Percentiles rank a stretch among this genome's conserved stretches.
Conservation (phyloP, 2,888 invertebrate species). For the Zelleria hepariella region DNA sequence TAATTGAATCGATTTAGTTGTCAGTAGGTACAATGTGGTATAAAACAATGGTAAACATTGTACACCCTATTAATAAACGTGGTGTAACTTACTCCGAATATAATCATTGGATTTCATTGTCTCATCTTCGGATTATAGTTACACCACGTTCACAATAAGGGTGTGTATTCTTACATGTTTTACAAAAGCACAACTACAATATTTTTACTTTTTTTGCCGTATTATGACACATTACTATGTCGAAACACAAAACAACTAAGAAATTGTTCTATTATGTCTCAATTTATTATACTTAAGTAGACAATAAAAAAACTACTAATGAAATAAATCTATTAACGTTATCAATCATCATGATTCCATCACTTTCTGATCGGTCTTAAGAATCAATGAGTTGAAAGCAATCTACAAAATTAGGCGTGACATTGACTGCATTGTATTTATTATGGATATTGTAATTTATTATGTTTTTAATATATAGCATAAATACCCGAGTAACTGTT, state of each 20-base stretch:
- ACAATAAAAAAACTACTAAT: slow-evolving; percentile 45
- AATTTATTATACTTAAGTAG: slow-evolving; percentile 30
- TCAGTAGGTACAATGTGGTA: slow-evolving; percentile 10
- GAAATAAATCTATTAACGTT: slow-evolving; percentile 38
- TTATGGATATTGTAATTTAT: slow-evolving; percentile 54
- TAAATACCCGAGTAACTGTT: slow-evolving; percentile 53
- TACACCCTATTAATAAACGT: too few species aligned
- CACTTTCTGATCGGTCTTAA: slow-evolving; percentile 44
- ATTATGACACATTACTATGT: neutral
- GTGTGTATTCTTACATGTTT: neutral
- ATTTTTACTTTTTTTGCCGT: neutral
- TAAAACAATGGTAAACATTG: too few species aligned
- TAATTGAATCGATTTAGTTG: neutral
- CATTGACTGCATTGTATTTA: slow-evolving; percentile 35
- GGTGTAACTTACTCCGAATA: too few species aligned
- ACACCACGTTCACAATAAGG: too few species aligned
- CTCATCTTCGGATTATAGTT: too few species aligned
- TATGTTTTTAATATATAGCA: slow-evolving; percentile 42
- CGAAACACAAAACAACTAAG: slow-evolving; percentile 36
- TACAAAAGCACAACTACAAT: slow-evolving; percentile 33
- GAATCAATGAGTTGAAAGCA: slow-evolving; percentile 29
- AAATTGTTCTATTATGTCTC: slow-evolving; percentile 53
- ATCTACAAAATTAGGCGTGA: slow-evolving; percentile 31
- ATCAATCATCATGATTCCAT: slow-evolving; percentile 51
- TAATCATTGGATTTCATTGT: too few species aligned